Base-by-base conservation (phyloP, 2,113 vertebrate genomes). In the Semicossyphus pulcher region DNA sequence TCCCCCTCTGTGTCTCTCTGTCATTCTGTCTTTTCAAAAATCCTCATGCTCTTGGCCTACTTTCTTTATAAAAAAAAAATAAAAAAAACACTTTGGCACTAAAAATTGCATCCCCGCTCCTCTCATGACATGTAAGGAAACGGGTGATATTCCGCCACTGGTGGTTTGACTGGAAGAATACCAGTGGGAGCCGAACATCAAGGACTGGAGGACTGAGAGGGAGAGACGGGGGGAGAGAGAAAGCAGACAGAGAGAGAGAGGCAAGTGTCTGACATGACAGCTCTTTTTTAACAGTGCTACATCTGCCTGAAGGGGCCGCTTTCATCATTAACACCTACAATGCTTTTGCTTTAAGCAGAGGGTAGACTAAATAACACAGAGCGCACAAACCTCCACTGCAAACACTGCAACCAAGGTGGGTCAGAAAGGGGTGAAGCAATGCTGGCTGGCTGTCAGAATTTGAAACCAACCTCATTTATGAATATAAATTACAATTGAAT, bases 21-120 rank as follows among this genome's bases (percentile, higher is more conserved):
- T 83, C 80, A 84, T 75, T 76, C 73, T 65, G 52, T 72, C 74
- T 83, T 74, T 59, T 53, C 73, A 75, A 74, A 74, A 76, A 61
- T 69, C 68, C 82, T 82, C 61, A 41, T 60, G 80, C 86, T 88
- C 76, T 78, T 90, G 90, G 80, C 88, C 90, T 90, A 89, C 80
- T 90, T 90, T 88, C 63, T 61, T 63, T 44, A 8, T 7, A 44
- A 28, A 78, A 83, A 78, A 75, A 54, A 53, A 47, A 28, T 41
- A 60, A 68, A 64, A 75, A 63, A 69, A 61, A 78, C 72, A 56
- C 72, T 66, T 64, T 58, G 69, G 42, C 78, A 62, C 81, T 88
- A 86, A 86, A 87, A 83, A 80, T 74, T 73, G 73, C 80, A 78
- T 84, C 88, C 66, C 74, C 29, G 72, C 58, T 82, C 59, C 28